phyloP scores from a whole-genome alignment of 2,113 vertebrate species.

The Neolamprologus variostigma region DNA sequence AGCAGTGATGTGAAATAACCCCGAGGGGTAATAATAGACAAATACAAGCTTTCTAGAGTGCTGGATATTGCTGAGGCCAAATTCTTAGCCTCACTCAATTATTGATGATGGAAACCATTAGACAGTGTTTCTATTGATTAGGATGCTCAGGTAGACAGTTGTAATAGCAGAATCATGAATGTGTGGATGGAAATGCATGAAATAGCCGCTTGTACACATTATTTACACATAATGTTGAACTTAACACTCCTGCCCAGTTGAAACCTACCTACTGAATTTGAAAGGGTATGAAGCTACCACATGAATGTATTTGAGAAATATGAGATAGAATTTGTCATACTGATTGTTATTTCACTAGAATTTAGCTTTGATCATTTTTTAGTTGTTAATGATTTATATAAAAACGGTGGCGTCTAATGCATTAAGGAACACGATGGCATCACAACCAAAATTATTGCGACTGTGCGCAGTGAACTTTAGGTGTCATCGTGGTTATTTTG shows the following conservation, averaged over 20 bases:
- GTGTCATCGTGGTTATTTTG: not conserved
- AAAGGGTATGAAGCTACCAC: not conserved
- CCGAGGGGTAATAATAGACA: not conserved
- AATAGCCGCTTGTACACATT: not conserved
- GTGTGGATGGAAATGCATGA: not conserved
- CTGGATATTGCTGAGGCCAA: not conserved
- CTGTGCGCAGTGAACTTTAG: not conserved
- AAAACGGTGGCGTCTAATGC: not conserved
- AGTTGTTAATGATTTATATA: not conserved
- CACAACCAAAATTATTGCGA: not conserved
- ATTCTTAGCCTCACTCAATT: slow-evolving; percentile 31
- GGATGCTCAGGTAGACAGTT: not conserved
- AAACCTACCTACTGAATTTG: not conserved
- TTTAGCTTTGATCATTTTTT: not conserved
- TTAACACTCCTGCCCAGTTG: not conserved
- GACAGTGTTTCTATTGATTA: slow-evolving; percentile 45
- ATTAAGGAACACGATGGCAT: not conserved
- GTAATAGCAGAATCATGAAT: not conserved
- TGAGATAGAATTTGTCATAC: not conserved
- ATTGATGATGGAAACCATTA: slow-evolving; percentile 63
- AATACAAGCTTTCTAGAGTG: not conserved
- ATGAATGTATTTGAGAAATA: not conserved
- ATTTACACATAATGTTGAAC: slow-evolving; percentile 7
- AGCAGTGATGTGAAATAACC: not conserved
- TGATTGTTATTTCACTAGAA: not conserved